Evolutionary conservation across 2,888 invertebrate genomes (phyloP), one percentile per base, ranked within the genome.

Genomic region (Thereva nobilitata): DNA sequence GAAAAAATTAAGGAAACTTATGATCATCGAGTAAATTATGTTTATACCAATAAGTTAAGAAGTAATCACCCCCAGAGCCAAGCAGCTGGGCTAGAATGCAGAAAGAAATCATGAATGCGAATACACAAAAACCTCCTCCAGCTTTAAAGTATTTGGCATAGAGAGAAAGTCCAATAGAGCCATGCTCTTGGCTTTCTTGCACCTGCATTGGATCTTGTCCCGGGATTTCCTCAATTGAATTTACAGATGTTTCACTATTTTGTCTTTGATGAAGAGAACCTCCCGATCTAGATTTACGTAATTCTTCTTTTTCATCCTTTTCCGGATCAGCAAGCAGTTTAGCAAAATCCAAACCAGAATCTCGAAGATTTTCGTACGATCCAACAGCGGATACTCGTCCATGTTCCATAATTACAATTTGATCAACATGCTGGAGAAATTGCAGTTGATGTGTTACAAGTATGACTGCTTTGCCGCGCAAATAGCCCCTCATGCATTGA

Each of bases 401-500:
- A 72, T 78, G 78, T 10, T 80, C 78, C 74, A 81, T 75, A 8
- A 81, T 79, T 9, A 81, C 75, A 70, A 81, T 81, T 71, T 80
- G 85, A 76, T 90, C 88, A 1, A 87, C 89, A 45, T 85, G 82
- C 73, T 86, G 87, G 6, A 91, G 81, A 72, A 90, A 92, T 77
- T 94, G 93, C 59, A 93, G 79, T 77, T 94, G 94, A 82, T 95
- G 93, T 0, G 93, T 94, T 4, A 92, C 89, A 65, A 93, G 80
- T 55, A 93, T 83, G 0, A 89, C 86, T 6, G 90, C 89, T 76
- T 90, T 89, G n/a, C 85, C 83, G 49, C 83, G 83, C 66, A 93
- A 78, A 73, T 75, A 81, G 4, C 77, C 78, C 5, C 80, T 77
- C 77, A 81, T 80, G 53, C 81, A 81, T 59, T 80, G 77, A 69